Evolutionary conservation across 2,888 invertebrate genomes (phyloP).

Genomic region (Tromatobia lineatoria): DNA sequence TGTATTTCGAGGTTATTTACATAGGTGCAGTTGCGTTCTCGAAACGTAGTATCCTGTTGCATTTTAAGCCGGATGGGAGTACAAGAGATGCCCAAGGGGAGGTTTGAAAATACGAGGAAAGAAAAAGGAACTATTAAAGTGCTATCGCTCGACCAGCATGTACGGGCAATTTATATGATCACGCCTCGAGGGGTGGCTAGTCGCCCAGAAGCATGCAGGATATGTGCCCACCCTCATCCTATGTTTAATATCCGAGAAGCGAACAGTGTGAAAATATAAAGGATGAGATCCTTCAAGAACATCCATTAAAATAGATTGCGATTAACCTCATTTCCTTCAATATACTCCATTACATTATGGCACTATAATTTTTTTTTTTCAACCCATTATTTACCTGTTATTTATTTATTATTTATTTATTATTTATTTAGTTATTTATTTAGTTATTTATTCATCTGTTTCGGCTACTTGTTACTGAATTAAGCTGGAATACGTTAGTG

Average conservation of each 20-base stretch:
- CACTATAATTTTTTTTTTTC: background rate
- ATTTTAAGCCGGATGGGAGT: conserved; percentile 60
- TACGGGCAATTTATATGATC: conserved; percentile 64
- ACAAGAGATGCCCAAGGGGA: conserved; percentile 36
- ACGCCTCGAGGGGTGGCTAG: conserved; percentile 58
- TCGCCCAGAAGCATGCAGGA: conserved; percentile 61
- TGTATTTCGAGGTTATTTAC: conserved; percentile 47
- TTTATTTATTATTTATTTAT: too few species aligned
- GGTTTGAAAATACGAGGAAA: conserved; percentile 33
- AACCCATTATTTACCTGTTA: too few species aligned
- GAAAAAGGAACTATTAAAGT: conserved; percentile 43
- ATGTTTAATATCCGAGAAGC: conserved; percentile 26
- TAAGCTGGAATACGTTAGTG: too few species aligned
- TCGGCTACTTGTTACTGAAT: too few species aligned
- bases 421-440: too few species aligned
- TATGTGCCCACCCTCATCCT: conserved; percentile 47
- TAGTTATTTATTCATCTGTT: too few species aligned
- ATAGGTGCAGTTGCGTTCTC: conserved; percentile 34
- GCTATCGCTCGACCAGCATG: conserved; percentile 62
- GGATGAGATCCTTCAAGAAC: conserved; percentile 16
- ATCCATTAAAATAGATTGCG: conserved; percentile 29
- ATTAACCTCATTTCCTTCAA: background rate
- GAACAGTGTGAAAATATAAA: background rate
- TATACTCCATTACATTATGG: background rate
- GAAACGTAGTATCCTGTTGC: conserved; percentile 14